phyloP scores from a whole-genome alignment of 2,113 vertebrate genomes.

The rabbit (Oryctolagus cuniculus) region mOryCun1.1 NC_091436.1:161023001-161023500 shows the following conservation, averaged over 20 bases:
- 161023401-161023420: not conserved
- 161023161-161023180: not conserved
- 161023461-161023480: not conserved
- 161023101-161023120: too few relatives aligned
- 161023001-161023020: too few relatives aligned
- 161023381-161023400: not conserved
- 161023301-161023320: not conserved
- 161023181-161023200: too few relatives aligned
- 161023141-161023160: not conserved
- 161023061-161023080: too few relatives aligned
- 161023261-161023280: not conserved
- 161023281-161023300: rapidly evolving
- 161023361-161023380: not conserved
- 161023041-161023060: too few relatives aligned
- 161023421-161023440: not conserved
- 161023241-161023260: not conserved
- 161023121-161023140: too few relatives aligned
- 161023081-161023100: too few relatives aligned
- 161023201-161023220: rapidly evolving
- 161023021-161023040: too few relatives aligned
- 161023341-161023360: not conserved
- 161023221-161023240: not conserved
- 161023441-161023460: not conserved
- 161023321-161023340: too few relatives aligned
- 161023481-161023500: too few relatives aligned